Percentiles rank a stretch among this genome's conserved stretches.
Evolutionary conservation across 2,888 invertebrate species (phyloP).

Genomic region (Mongoloraphidia duomilia): DNA sequence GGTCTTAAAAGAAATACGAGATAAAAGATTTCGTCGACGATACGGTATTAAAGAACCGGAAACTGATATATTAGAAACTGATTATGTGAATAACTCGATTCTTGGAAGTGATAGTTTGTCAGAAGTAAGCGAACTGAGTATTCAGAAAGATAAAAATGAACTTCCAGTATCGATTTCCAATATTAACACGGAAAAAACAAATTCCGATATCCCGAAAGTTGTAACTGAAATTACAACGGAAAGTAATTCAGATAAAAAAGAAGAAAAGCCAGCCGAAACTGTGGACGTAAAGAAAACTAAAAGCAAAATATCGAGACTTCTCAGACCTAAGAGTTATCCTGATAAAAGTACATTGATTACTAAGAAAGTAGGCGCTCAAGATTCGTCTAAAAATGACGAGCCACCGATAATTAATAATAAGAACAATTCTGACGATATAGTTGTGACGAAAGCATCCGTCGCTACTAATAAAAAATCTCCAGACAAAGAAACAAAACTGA

Average conservation of each 20-base stretch:
- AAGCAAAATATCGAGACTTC: conserved; percentile 32
- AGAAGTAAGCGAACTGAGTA: conserved; percentile 22
- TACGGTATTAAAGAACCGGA: conserved; percentile 8
- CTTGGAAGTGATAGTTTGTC: conserved; percentile 16
- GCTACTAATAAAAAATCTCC: not conserved
- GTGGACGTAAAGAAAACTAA: conserved; percentile 18
- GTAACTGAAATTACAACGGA: conserved; percentile 7
- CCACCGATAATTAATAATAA: too few species aligned
- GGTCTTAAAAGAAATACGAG: conserved; percentile 50
- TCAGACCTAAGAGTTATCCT: conserved; percentile 41
- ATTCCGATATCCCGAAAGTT: not conserved
- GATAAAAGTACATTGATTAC: conserved; percentile 24
- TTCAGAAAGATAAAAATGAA: not conserved
- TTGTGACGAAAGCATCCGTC: not conserved
- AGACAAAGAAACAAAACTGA: conserved; percentile 9
- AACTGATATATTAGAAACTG: not conserved
- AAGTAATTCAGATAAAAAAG: conserved; percentile 4
- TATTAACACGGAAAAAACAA: not conserved
- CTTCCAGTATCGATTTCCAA: not conserved
- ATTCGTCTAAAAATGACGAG: too few species aligned
- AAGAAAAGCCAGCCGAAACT: conserved; percentile 3
- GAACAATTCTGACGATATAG: conserved; percentile 2
- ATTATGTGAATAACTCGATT: not conserved
- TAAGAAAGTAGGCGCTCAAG: too few species aligned
- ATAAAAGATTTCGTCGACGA: conserved; percentile 32